These are phyloP conservation scores for Petrocephalus schoutedeni DNA, from an alignment of 2,797 vertebrate genomes.

Conservation along the genomic window DNA sequence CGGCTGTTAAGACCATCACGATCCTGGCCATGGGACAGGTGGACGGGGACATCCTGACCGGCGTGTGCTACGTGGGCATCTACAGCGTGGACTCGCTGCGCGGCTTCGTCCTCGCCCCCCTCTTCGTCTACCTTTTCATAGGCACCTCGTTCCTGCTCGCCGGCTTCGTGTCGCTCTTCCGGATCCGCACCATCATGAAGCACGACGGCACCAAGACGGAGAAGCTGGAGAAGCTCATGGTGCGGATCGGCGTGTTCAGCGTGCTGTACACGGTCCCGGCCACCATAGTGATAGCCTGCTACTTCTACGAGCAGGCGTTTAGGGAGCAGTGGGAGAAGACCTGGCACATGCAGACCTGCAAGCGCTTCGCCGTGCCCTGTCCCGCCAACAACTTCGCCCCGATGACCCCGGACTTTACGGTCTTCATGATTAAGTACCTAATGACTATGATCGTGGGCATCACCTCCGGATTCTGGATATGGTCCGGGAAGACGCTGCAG, in stretches of 20 bases:
- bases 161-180: conserved; percentile 92
- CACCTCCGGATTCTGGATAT: conserved; percentile 98
- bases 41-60: conserved; percentile 89
- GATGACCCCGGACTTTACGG: conserved; percentile 93
- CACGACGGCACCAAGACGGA: conserved; percentile 96
- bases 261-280: conserved; percentile 96
- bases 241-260: conserved; percentile 92
- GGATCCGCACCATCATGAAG: conserved; percentile 98
- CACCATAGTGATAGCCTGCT: conserved; percentile 93
- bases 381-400: conserved; percentile 80
- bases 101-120: conserved; percentile 88
- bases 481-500: conserved; percentile 96
- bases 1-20: conserved; percentile 93
- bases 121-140: conserved; percentile 95
- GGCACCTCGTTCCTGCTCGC: conserved; percentile 98
- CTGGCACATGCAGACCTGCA: conserved; percentile 93
- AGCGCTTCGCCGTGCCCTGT: conserved; percentile 86
- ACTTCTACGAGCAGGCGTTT: conserved; percentile 98
- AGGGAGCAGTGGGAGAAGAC: conserved; percentile 93
- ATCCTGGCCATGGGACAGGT: conserved; percentile 96
- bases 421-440: conserved; percentile 98
- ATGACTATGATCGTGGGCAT: conserved; percentile 99
- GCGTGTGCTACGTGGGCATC: conserved; percentile 93
- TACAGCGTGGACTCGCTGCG: conserved; percentile 86
- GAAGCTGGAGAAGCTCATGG: conserved; percentile 97